Base-by-base conservation (phyloP, 2,888 invertebrate species). In the Euspilapteryx auroguttella region DNA sequence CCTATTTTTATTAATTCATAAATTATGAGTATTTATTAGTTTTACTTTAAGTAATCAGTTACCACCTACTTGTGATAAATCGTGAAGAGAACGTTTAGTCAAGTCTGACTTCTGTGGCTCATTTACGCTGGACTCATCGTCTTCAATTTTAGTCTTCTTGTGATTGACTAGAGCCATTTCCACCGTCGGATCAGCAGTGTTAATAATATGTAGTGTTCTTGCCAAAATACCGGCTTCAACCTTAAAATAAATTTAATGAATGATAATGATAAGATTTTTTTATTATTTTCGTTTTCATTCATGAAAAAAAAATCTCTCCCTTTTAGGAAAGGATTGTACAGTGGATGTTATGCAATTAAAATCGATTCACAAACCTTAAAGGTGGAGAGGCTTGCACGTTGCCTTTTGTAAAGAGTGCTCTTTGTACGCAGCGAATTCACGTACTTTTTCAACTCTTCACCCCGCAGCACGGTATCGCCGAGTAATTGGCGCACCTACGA, bases 371-470 rank as follows among this genome's bases (percentile, higher is more conserved):
- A n/a, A n/a, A 75, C 78, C 62, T 85, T 82, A 32, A 89, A 64
- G 28, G 85, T 84, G 5, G 87, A 83, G 38, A 91, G 65, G 54
- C 89, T 87, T 26, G 85, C 79, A 44, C 88, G 77, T 51, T 87
- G 87, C 48, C 87, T 82, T 65, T 92, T 93, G 58, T 92, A 93
- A 7, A 86, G 68, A 5, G 85, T 83, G 48, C 89, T 90, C 52
- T 90, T 89, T 28, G 85, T 84, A 32, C 92, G 80, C 34, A 94
- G 64, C 39, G 87, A 85, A 46, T 85, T 86, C 10, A 94, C 88
- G 56, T 92, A 93, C 39, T 85, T 82, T 57, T 92, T 91, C 49
- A 92, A 82, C 64, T 93, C 89, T 35, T 90, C 90, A 14, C 89
- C 90, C 41, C 86, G 80, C 12, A 89, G 71, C 12, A 87, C 80